These are phyloP conservation scores for Drosophila bunnanda DNA, from an alignment of 2,888 invertebrate species.

Conservation along the genomic window DNA sequence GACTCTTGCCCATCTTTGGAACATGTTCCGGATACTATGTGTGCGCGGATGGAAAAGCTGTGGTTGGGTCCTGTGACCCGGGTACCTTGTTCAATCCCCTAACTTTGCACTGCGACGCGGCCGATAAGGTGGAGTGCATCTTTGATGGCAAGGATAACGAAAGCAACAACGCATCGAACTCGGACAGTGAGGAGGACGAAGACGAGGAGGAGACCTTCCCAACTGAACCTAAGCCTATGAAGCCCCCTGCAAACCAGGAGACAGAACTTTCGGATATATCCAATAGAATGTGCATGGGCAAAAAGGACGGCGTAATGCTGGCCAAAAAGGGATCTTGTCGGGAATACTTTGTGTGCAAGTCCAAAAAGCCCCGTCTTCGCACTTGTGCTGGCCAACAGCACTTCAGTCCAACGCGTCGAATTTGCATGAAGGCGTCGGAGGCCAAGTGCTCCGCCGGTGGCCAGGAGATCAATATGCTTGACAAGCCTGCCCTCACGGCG, in stretches of 20 bases:
- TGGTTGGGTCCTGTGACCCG: constrained; percentile 66
- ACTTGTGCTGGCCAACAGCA: constrained; percentile 58
- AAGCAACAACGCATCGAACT: neutral
- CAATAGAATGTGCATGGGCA: constrained; percentile 45
- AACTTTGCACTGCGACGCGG: constrained; percentile 59
- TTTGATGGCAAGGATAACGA: constrained; percentile 41
- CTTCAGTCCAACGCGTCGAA: constrained; percentile 55
- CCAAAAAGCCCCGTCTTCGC: constrained; percentile 45
- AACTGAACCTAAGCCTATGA: constrained; percentile 16
- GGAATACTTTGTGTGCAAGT: constrained; percentile 69
- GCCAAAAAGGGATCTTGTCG: constrained; percentile 61
- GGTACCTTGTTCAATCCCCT: constrained; percentile 67
- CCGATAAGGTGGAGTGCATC: constrained; percentile 50
- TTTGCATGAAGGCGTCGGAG: constrained; percentile 53
- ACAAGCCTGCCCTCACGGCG: constrained; percentile 43
- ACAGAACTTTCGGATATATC: constrained; percentile 4
- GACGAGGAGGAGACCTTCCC: constrained; percentile 27
- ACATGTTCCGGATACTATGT: constrained; percentile 73
- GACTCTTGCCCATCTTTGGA: constrained; percentile 69
- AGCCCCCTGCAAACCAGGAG: constrained; percentile 1
- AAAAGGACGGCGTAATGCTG: constrained; percentile 55
- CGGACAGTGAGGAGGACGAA: constrained; percentile 36
- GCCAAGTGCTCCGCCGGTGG: constrained; percentile 50
- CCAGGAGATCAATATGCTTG: constrained; percentile 7
- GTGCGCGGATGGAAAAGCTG: constrained; percentile 69